Conservation (phyloP, 2,888 invertebrate species). For the Anoplius nigerrimus region DNA sequence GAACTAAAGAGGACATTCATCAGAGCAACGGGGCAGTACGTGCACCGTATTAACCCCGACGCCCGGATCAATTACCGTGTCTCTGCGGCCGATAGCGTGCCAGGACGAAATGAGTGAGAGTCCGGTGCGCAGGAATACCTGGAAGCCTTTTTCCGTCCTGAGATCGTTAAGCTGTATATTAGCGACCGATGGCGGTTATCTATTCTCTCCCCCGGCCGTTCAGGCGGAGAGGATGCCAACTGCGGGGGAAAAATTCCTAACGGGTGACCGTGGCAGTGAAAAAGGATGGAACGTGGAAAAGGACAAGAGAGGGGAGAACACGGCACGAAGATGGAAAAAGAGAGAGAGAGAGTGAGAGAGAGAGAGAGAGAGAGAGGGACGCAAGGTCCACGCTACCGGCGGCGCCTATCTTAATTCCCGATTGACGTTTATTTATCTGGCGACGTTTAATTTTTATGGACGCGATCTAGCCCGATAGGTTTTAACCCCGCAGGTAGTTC, state of each 20-base stretch:
- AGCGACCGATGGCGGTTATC: slow-evolving; percentile 31
- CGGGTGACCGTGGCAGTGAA: slow-evolving; percentile 29
- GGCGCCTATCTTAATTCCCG: slow-evolving; percentile 71
- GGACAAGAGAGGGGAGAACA: slow-evolving; percentile 26
- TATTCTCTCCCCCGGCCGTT: slow-evolving; percentile 16
- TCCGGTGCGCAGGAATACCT: not conserved
- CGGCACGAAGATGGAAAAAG: not conserved
- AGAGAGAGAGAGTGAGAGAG: too few species aligned
- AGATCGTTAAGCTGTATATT: slow-evolving; percentile 26
- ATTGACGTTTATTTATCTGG: slow-evolving; percentile 74
- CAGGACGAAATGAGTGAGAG: slow-evolving; percentile 1
- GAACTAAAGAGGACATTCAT: not conserved
- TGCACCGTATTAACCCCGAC: not conserved
- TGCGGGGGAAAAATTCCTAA: slow-evolving; percentile 49
- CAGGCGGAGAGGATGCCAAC: not conserved
- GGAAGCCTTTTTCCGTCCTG: slow-evolving; percentile 8
- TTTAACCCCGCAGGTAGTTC: slow-evolving; percentile 67
- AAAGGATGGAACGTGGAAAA: too few species aligned
- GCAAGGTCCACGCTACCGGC: slow-evolving; percentile 47
- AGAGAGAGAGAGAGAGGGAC: slow-evolving; percentile 16
- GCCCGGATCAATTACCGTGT: not conserved
- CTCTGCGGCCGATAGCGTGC: not conserved
- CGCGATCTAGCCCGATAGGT: slow-evolving; percentile 70
- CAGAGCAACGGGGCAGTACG: not conserved
- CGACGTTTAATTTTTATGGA: slow-evolving; percentile 73